Conservation (phyloP, 2,888 invertebrate species). For the Polylopha cassiicola region DNA sequence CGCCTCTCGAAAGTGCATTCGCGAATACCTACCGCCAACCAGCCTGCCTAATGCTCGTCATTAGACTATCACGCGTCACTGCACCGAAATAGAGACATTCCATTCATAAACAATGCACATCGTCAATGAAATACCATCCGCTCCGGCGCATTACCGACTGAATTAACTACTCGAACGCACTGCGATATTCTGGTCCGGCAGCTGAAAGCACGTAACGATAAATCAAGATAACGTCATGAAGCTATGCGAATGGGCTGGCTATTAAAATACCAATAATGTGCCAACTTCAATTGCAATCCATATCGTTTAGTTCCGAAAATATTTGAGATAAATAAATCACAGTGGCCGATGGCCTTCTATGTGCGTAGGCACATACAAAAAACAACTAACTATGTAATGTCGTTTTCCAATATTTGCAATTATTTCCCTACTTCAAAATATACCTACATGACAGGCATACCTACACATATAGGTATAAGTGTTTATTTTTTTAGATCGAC, state of each 20-base stretch:
- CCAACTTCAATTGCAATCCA: constrained; percentile 57
- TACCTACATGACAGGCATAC: too few species aligned
- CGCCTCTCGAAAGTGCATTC: constrained; percentile 52
- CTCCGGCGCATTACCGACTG: constrained; percentile 48
- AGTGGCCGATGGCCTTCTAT: constrained; percentile 39
- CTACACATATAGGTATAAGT: too few species aligned
- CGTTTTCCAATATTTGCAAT: constrained; percentile 26
- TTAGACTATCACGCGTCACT: constrained; percentile 56
- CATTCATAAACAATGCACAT: constrained; percentile 65
- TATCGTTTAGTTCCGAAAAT: constrained; percentile 45
- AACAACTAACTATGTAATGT: constrained; percentile 28
- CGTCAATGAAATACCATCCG: constrained; percentile 56
- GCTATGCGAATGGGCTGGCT: constrained; percentile 62
- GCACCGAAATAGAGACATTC: constrained; percentile 55
- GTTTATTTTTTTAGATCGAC: too few species aligned
- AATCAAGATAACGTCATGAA: constrained; percentile 63
- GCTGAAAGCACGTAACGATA: constrained; percentile 52
- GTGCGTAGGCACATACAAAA: constrained; percentile 39
- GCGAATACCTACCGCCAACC: constrained; percentile 49
- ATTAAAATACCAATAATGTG: constrained; percentile 67
- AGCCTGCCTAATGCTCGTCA: constrained; percentile 42
- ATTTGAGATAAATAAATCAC: constrained; percentile 29
- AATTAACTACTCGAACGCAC: constrained; percentile 49
- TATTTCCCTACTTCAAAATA: too few species aligned
- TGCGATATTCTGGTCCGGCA: constrained; percentile 47